Evolutionary conservation across 2,113 vertebrate genomes (phyloP).

Genomic region (Gnathonemus echidnorhynchus): DNA sequence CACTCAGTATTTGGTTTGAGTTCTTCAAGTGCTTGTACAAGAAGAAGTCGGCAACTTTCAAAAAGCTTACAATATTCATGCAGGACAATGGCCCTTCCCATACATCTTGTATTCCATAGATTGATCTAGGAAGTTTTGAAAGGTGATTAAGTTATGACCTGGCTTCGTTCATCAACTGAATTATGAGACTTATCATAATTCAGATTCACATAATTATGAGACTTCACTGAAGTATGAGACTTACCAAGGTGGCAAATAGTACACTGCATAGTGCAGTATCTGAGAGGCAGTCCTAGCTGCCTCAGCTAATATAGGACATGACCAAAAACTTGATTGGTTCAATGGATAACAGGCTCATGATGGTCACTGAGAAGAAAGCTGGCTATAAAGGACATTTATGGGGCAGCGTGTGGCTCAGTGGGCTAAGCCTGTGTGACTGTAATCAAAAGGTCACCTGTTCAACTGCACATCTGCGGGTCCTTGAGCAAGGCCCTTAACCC

Average conservation of each 20-base stretch:
- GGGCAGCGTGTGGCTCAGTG: too few species aligned
- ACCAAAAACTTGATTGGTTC: not conserved
- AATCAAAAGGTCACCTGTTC: too few species aligned
- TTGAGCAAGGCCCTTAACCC: too few species aligned
- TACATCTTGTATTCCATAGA: not conserved
- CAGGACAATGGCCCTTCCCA: not conserved
- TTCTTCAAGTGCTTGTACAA: not conserved
- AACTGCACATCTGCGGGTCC: too few species aligned
- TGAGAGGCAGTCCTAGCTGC: not conserved
- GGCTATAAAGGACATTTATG: too few species aligned
- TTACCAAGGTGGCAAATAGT: not conserved
- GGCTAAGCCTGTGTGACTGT: too few species aligned
- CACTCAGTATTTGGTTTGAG: not conserved
- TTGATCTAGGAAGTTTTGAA: not conserved
- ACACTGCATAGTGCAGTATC: not conserved
- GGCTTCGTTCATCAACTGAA: not conserved
- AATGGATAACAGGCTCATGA: not conserved
- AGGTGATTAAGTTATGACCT: not conserved
- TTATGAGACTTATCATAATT: not conserved
- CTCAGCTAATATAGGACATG: not conserved
- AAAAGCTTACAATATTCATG: not conserved
- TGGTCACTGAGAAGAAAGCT: not conserved
- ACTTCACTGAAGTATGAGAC: not conserved
- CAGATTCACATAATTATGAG: too few species aligned
- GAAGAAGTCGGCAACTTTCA: not conserved